These are phyloP conservation scores for Myoxocephalus aenaeus DNA, from an alignment of 2,797 vertebrate species.

Conservation along the genomic window DNA sequence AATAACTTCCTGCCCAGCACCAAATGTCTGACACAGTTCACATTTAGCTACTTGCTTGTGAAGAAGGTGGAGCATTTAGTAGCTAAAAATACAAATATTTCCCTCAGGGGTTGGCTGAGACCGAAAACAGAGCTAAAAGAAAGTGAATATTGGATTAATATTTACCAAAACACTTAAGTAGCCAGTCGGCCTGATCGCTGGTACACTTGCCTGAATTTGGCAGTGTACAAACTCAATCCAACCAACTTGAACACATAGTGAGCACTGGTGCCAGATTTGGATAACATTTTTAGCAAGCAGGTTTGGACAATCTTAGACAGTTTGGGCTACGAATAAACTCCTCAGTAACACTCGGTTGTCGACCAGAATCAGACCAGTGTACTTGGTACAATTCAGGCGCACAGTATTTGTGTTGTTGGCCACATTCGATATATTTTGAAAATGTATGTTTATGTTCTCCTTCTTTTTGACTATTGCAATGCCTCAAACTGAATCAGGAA, in stretches of 20 bases:
- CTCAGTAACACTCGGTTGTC: background rate
- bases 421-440: background rate
- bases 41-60: background rate
- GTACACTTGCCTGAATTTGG: slow-evolving; percentile 9
- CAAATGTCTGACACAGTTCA: background rate
- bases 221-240: background rate
- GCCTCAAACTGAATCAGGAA: background rate
- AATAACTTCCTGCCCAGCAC: background rate
- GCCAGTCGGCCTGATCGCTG: background rate
- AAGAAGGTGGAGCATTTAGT: background rate
- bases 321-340: background rate
- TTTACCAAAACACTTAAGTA: too few relatives aligned
- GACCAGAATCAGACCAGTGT: background rate
- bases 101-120: too few relatives aligned
- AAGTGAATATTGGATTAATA: too few relatives aligned
- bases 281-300: background rate
- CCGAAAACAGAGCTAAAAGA: too few relatives aligned
- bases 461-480: slow-evolving; percentile 33
- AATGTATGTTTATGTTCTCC: background rate
- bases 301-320: too few relatives aligned
- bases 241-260: background rate
- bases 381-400: background rate
- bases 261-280: background rate
- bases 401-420: background rate
- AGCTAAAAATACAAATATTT: too few relatives aligned